Percentiles rank a stretch among this genome's conserved stretches.
phyloP scores from a whole-genome alignment of 2,888 invertebrate species.

The Caenorhabditis panamensis region DNA sequence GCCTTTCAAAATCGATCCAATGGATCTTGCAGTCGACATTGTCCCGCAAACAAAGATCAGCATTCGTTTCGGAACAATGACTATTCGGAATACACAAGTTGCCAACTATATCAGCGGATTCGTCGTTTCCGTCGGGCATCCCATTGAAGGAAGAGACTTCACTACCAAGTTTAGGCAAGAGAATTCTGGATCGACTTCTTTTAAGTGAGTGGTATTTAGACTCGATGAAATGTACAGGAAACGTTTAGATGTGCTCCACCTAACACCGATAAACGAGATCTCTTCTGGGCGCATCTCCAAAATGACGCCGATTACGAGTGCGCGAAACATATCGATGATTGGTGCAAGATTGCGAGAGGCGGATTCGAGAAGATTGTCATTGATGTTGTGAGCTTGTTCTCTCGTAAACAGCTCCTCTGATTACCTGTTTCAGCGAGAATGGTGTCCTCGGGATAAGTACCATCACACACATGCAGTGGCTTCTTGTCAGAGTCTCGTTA shows the following conservation, averaged over 20 bases:
- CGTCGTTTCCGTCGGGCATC: not conserved
- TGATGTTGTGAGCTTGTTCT: not conserved
- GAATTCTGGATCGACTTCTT: too few species aligned
- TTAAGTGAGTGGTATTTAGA: too few species aligned
- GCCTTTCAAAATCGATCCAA: not conserved
- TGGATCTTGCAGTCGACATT: not conserved
- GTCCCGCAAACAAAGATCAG: not conserved
- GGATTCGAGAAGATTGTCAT: slow-evolving; percentile 5
- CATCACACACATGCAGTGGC: not conserved
- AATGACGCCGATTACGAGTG: not conserved
- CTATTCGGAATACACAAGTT: not conserved
- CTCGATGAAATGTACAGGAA: too few species aligned
- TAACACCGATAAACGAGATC: not conserved
- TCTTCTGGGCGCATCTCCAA: not conserved
- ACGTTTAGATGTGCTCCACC: not conserved
- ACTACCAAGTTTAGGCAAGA: not conserved
- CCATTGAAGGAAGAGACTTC: not conserved
- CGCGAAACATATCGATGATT: slow-evolving; percentile 8
- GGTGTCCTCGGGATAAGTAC: not conserved
- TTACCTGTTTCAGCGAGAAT: not conserved
- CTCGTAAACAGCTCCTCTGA: not conserved
- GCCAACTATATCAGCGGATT: not conserved
- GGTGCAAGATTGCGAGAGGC: not conserved
- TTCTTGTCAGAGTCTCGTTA: not conserved
- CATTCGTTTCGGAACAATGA: not conserved